Evolutionary conservation across 2,797 vertebrate species (phyloP), one percentile per base, ranked within the genome.

Genomic region (Esox masquinongy): DNA sequence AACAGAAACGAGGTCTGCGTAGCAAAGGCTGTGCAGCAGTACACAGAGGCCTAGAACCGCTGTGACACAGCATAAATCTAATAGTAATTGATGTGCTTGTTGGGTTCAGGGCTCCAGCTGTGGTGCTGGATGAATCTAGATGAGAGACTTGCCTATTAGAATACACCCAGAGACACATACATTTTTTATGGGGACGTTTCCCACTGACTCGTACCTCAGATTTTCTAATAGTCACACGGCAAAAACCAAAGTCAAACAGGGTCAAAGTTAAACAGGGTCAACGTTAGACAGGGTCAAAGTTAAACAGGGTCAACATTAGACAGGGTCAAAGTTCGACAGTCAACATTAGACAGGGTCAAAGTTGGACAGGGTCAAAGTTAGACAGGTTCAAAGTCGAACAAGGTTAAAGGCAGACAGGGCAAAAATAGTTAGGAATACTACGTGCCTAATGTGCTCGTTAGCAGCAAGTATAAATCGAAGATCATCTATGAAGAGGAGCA

Each of bases 121-220:
- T 66, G 77, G 59, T 78, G 67, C 64, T 72, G 51, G n/a, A 73
- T 77, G 75, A 74, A 85, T 85, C 67, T 43, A 63, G 74, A 67
- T 68, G 77, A 82, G 68, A 24, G 53, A 22, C 24, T 56, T n/a
- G 70, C 31, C 15, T 50, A 24, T 71, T 77, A 50, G 77, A 69
- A 79, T 77, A 77, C 5, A 31, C 61, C 61, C 1, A 53, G 70
- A 74, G 51, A 51, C 50, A 70, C 77, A 79, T 78, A 67, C 9
- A 72, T 69, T 14, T 85, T 80, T 86, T 82, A 80, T 79, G 72
- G 72, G 64, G 51, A 39, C 49, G 80, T 79, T 76, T 73, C 78
- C 50, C 69, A 59, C 53, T 11, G 53, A 22, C n/a, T 56, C 19
- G n/a, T n/a, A n/a, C n/a, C 53, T 34, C 59, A 47, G 53, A 31